Base-by-base conservation (phyloP, 2,113 vertebrate genomes). In the Tachysurus fulvidraco region DNA sequence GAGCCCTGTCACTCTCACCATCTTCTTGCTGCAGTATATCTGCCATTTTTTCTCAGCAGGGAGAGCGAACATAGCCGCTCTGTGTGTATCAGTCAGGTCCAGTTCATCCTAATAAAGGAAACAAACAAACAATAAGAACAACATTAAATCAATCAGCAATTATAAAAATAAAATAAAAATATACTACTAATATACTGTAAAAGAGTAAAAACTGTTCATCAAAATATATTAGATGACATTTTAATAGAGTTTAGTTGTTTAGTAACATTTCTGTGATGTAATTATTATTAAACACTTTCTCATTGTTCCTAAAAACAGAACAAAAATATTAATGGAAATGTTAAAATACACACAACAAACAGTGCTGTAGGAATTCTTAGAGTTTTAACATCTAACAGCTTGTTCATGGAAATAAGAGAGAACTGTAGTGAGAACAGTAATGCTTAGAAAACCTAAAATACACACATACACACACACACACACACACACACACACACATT, bases 11-110 rank as follows among this genome's bases (percentile, higher is more conserved):
- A 41, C 17, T 83, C 95, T 95, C 91, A 98, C 97, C 92, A 96
- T 96, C 90, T 97, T 98, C 93, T 98, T 98, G 93, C 96, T 97
- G 89, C 97, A 98, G 92, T 98, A 99, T 91, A 99, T 96, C 90
- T 98, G 96, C 98, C 97, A 98, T 92, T 99, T 98, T 91, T 98
- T 98, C 93, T 98, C 96, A 0, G 96, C 95, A 0, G 98, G 96
- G 89, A 99, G 95, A 13, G 96, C 96, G 81, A 99, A 98, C 97
- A 99, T 98, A 91, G 96, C 97, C 69, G 96, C 96, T 90, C 96
- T 94, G 91, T 99, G 96, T 92, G 98, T 96, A 90, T 97, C 97
- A 0, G 96, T 95, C 80, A 99, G 97, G 91, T 97, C 97, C 89
- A 99, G 95, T 90, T 99, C 98, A 95, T 98, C 97, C 98, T 98